Percentiles rank a stretch among this genome's conserved stretches.
These are phyloP conservation scores for Tromatobia lineatoria DNA, from an alignment of 2,888 invertebrate genomes.

Conservation along the genomic window DNA sequence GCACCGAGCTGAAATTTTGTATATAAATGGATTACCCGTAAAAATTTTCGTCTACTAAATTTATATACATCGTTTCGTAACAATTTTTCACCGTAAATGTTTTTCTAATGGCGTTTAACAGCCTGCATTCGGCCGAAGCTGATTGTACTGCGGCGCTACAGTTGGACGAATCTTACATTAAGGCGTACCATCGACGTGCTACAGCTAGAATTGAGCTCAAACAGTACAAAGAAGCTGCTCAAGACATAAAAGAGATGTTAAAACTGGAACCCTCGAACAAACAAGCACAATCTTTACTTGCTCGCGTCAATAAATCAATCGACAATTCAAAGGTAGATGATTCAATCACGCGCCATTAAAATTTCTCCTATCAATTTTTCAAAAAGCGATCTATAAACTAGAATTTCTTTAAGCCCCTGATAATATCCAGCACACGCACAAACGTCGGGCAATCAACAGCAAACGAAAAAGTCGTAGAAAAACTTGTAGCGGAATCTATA, in stretches of 20 bases:
- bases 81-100: background rate
- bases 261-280: slow-evolving; percentile 93
- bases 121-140: slow-evolving; percentile 90
- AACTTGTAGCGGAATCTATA: slow-evolving; percentile 53
- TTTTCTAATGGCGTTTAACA: slow-evolving; percentile 76
- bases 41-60: too few species aligned
- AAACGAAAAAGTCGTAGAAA: slow-evolving; percentile 73
- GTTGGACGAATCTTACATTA: slow-evolving; percentile 92
- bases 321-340: slow-evolving; percentile 86
- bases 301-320: slow-evolving; percentile 87
- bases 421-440: slow-evolving; percentile 32
- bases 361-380: background rate
- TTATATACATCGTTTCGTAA: background rate
- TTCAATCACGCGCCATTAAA: slow-evolving; percentile 5
- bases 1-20: too few species aligned
- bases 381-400: slow-evolving; percentile 22
- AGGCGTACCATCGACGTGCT: slow-evolving; percentile 94
- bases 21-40: too few species aligned
- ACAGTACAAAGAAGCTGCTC: slow-evolving; percentile 90
- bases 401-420: slow-evolving; percentile 49
- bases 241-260: slow-evolving; percentile 90
- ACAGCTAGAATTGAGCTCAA: slow-evolving; percentile 91
- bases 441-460: background rate
- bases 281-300: slow-evolving; percentile 89
- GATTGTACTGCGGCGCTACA: slow-evolving; percentile 94